Base-by-base conservation (phyloP, 2,113 vertebrate species). In the Myiopsitta monachus region DNA sequence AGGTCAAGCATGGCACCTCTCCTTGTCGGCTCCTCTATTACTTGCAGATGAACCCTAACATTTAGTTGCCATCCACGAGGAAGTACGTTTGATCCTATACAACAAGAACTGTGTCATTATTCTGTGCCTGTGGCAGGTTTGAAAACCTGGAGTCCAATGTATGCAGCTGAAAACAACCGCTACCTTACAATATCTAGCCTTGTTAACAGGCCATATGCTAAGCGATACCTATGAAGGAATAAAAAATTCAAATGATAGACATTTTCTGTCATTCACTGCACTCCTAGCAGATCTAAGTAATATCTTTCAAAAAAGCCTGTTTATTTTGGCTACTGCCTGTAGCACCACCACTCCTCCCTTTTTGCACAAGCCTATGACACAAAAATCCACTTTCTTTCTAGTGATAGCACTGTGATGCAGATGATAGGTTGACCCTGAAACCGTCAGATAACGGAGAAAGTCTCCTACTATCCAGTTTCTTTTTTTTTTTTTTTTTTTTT, bases 141-240 rank as follows among this genome's bases (percentile, higher is more conserved):
- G 46, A 94, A 93, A 94, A 81, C 26, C 43, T 86, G 55, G n/a
- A 89, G 86, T 67, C 39, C 79, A 90, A 95, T 95, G 22, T 16
- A 64, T 11, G 41, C 39, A 77, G 55, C 17, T 87, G 80, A 95
- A 91, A 87, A 81, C 30, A 88, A 68, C 54, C 63, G 44, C 66
- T 80, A 51, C 46, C 59, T 80, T 90, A 76, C 62, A 69, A 63
- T 67, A 83, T n/a, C 38, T 75, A 83, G 52, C 21, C 81, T 88
- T 76, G 30, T 82, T 93, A 92, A 61, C 11, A 44, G 49, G 49
- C 47, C 78, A 93, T 93, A 83, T 39, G 33, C 22, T 88, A 93
- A 79, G 43, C 52, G 54, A 88, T 72, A 89, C 21, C 41, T 90
- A 57, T 44, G 39, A 41, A 64, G 43, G 12, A 85, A 83, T 39